These are phyloP conservation scores for Onychomys torridus DNA, from an alignment of 2,797 vertebrate species.

Conservation along the genomic window DNA sequence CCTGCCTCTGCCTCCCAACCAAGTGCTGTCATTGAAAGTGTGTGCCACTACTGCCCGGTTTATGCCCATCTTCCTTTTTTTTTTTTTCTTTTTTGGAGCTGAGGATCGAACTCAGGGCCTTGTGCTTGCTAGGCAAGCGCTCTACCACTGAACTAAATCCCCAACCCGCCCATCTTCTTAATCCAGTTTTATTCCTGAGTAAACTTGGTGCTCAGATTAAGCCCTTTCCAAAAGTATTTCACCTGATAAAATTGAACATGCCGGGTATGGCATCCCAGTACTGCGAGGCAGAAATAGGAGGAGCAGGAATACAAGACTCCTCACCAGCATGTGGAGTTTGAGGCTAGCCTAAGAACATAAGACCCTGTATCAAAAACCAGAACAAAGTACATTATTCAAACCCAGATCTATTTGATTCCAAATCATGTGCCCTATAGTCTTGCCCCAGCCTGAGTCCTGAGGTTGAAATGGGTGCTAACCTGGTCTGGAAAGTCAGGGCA, in stretches of 20 bases:
- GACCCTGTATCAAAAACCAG: background rate
- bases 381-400: background rate
- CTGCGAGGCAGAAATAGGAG: background rate
- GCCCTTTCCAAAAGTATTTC: background rate
- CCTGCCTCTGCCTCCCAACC: background rate
- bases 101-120: too few species aligned
- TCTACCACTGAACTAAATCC: too few species aligned
- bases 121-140: too few species aligned
- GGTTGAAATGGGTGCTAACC: background rate
- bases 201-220: background rate
- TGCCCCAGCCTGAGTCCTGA: background rate
- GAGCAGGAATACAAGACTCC: background rate
- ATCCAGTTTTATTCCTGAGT: background rate
- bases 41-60: rapidly evolving
- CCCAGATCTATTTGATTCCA: background rate
- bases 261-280: background rate
- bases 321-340: background rate
- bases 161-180: background rate
- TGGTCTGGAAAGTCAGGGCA: background rate
- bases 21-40: background rate
- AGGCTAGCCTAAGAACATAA: background rate
- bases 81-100: too few species aligned
- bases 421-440: background rate
- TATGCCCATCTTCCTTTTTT: too few species aligned
- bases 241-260: background rate